A percentile compares a stretch with the other conserved stretches of the same genome.
Evolutionary conservation across 2,888 invertebrate species (phyloP).

Genomic region (Ischnura elegans): DNA sequence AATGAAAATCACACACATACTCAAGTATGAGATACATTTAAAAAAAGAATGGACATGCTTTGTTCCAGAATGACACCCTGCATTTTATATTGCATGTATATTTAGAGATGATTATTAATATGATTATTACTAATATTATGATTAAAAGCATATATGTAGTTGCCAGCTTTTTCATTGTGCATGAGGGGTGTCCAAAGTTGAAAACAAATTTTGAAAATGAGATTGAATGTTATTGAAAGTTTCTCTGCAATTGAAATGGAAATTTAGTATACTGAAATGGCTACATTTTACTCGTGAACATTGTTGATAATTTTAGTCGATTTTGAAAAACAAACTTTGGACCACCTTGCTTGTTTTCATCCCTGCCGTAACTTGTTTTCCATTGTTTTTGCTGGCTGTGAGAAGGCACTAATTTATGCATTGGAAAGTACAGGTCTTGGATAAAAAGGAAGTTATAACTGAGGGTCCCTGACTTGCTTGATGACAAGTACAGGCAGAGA

Average conservation of each 20-base stretch:
- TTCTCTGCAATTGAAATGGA: conserved; percentile 69
- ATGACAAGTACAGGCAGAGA: conserved; percentile 54
- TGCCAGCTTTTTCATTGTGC: conserved; percentile 68
- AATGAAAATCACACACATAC: conserved; percentile 63
- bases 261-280: conserved; percentile 22
- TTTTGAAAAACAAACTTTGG: conserved; percentile 64
- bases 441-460: conserved; percentile 39
- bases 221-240: conserved; percentile 69
- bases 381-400: conserved; percentile 65
- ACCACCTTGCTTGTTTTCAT: conserved; percentile 64
- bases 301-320: conserved; percentile 46
- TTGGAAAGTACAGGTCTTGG: conserved; percentile 63
- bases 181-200: conserved; percentile 68
- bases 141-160: conserved; percentile 70
- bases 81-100: conserved; percentile 72
- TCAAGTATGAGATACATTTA: conserved; percentile 61
- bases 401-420: conserved; percentile 67
- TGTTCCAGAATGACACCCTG: conserved; percentile 72
- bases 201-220: conserved; percentile 70
- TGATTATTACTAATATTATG: conserved; percentile 71
- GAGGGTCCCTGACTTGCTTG: conserved; percentile 62
- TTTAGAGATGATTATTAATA: conserved; percentile 71
- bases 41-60: conserved; percentile 72
- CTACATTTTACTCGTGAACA: conserved; percentile 31
- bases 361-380: conserved; percentile 65